Percentiles rank a stretch among this genome's conserved stretches.
phyloP scores from a whole-genome alignment of 1,140 invertebrate species.

The Halictus rubicundus region DNA sequence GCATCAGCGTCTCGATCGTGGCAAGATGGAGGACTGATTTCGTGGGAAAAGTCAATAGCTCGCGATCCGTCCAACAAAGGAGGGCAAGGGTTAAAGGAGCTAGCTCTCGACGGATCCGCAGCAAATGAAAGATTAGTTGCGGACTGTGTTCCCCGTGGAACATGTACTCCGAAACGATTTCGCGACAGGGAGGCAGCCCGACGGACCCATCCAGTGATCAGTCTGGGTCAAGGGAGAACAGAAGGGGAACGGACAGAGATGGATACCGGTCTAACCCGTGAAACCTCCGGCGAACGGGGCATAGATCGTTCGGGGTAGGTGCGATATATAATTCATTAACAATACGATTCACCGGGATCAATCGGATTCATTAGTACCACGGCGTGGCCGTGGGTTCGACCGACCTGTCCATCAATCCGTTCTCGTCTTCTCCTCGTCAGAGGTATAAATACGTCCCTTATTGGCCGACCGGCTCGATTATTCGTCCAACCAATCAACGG shows the following conservation, averaged over 20 bases:
- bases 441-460: slow-evolving; percentile 68
- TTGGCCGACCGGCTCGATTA: slow-evolving; percentile 61
- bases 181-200: slow-evolving; percentile 35
- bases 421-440: slow-evolving; percentile 50
- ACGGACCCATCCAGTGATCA: slow-evolving; percentile 16
- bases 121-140: not conserved
- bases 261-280: slow-evolving; percentile 53
- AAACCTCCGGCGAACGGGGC: slow-evolving; percentile 38
- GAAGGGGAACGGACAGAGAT: slow-evolving; percentile 59
- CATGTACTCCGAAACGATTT: slow-evolving; percentile 48
- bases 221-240: slow-evolving; percentile 33
- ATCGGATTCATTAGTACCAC: slow-evolving; percentile 74
- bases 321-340: slow-evolving; percentile 75
- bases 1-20: no score
- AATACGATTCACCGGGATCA: slow-evolving; percentile 77
- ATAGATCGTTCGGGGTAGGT: slow-evolving; percentile 9
- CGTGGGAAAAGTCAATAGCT: no score
- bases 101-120: not conserved
- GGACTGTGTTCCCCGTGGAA: not conserved
- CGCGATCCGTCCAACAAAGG: no score
- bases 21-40: no score
- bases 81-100: not conserved
- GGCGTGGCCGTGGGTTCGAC: slow-evolving; percentile 49
- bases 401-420: slow-evolving; percentile 53
- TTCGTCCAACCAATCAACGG: slow-evolving; percentile 68